These are phyloP conservation scores for Galerucella nymphaeae DNA, from an alignment of 2,888 invertebrate genomes.

Conservation along the genomic window DNA sequence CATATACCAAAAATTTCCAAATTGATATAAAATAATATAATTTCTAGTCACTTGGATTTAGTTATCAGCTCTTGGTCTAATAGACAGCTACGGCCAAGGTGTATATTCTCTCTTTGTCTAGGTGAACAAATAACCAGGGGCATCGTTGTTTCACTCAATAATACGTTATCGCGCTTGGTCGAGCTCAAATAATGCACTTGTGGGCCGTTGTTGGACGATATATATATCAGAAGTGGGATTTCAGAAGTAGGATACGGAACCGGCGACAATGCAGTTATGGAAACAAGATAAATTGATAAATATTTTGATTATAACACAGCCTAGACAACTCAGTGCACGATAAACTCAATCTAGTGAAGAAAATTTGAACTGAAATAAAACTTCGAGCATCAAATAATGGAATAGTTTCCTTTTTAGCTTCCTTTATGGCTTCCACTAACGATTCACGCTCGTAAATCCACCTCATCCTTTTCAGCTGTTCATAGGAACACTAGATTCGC, in stretches of 20 bases:
- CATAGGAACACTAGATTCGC: conserved; percentile 12
- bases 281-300: conserved; percentile 31
- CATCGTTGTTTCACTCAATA: conserved; percentile 63
- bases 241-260: conserved; percentile 31
- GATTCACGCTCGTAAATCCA: conserved; percentile 1
- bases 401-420: neutral
- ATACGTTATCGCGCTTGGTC: conserved; percentile 65
- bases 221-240: conserved; percentile 46
- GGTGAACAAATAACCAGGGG: conserved; percentile 61
- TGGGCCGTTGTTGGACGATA: conserved; percentile 59
- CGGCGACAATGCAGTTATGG: conserved; percentile 25
- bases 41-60: neutral
- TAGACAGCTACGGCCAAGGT: conserved; percentile 32
- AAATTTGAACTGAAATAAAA: too few species aligned
- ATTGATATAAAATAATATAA: neutral
- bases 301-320: neutral
- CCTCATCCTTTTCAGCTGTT: conserved; percentile 12
- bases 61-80: conserved; percentile 2
- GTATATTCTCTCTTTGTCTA: conserved; percentile 37
- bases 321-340: neutral
- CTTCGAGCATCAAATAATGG: neutral
- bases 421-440: neutral
- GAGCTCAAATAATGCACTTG: conserved; percentile 65
- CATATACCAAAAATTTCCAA: too few species aligned
- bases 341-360: too few species aligned